Conservation (phyloP, 2,888 invertebrate genomes). For the Diloba caeruleocephala region DNA sequence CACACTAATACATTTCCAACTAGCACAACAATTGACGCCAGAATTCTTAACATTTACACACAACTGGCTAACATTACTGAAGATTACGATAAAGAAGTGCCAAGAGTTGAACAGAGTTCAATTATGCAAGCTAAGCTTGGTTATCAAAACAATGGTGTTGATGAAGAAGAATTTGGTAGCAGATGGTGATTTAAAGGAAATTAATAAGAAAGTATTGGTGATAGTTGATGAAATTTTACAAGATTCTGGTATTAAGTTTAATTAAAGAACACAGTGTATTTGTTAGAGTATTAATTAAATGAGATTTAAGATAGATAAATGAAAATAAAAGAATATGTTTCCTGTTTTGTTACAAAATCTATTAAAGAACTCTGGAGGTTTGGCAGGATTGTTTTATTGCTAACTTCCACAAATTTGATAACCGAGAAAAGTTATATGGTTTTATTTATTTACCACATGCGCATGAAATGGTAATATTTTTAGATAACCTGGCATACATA, state of each 20-base stretch:
- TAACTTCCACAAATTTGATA: too few relatives aligned
- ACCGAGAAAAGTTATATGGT: too few relatives aligned
- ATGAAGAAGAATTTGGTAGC: conserved; percentile 68
- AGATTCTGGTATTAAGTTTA: conserved; percentile 54
- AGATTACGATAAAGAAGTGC: conserved; percentile 71
- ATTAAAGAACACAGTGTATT: background rate
- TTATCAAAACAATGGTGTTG: conserved; percentile 70
- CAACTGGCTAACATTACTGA: conserved; percentile 77
- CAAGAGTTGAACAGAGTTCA: conserved; percentile 63
- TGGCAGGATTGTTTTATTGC: too few relatives aligned
- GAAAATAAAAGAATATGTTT: background rate
- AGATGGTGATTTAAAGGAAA: conserved; percentile 63
- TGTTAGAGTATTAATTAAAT: background rate
- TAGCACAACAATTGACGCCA: conserved; percentile 71
- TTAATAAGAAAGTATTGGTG: conserved; percentile 62
- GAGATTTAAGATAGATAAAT: background rate
- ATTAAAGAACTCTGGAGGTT: too few relatives aligned
- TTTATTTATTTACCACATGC: too few relatives aligned
- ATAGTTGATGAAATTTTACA: conserved; percentile 71
- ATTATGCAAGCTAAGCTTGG: conserved; percentile 71
- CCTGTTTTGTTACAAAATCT: background rate
- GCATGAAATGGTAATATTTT: too few relatives aligned
- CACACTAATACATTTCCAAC: conserved; percentile 77
- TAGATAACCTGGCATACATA: too few relatives aligned
- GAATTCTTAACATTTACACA: conserved; percentile 77